phyloP scores from a whole-genome alignment of 2,113 vertebrate species.

The Oenanthe melanoleuca region DNA sequence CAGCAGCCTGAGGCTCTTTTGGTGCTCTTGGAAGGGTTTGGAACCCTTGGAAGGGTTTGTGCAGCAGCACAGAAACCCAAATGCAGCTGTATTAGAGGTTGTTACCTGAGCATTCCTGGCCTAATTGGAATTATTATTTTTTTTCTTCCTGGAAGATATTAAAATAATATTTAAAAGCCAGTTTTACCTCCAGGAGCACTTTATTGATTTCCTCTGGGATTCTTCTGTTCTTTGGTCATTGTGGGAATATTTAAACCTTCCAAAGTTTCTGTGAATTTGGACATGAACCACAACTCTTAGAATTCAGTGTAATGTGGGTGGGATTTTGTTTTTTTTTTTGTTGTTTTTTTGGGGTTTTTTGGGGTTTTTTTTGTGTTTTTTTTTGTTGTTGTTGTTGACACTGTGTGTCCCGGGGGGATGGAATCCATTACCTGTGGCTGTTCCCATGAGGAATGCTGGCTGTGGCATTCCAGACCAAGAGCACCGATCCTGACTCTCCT shows the following conservation, averaged over 20 bases:
- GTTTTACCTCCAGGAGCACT: neutral
- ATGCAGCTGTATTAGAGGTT: neutral
- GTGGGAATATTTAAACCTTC: neutral
- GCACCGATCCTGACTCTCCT: rapidly evolving
- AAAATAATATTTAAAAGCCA: neutral
- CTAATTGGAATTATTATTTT: neutral
- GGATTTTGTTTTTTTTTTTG: rapidly evolving
- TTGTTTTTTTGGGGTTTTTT: no score
- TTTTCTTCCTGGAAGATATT: neutral
- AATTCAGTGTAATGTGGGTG: neutral
- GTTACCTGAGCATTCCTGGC: neutral
- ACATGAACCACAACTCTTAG: neutral
- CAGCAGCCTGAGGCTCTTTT: neutral
- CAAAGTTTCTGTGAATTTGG: neutral
- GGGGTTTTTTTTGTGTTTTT: no score
- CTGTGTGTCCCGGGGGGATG: neutral
- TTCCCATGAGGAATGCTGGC: rapidly evolving
- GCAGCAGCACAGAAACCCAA: neutral
- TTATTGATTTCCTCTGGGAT: neutral
- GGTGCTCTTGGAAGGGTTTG: neutral
- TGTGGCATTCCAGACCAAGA: rapidly evolving
- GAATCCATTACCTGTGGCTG: rapidly evolving
- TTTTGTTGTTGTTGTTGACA: neutral
- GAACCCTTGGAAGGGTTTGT: neutral
- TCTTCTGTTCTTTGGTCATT: neutral